Base-by-base conservation (phyloP, 2,888 invertebrate species). In the Drosophila algonquin region DNA sequence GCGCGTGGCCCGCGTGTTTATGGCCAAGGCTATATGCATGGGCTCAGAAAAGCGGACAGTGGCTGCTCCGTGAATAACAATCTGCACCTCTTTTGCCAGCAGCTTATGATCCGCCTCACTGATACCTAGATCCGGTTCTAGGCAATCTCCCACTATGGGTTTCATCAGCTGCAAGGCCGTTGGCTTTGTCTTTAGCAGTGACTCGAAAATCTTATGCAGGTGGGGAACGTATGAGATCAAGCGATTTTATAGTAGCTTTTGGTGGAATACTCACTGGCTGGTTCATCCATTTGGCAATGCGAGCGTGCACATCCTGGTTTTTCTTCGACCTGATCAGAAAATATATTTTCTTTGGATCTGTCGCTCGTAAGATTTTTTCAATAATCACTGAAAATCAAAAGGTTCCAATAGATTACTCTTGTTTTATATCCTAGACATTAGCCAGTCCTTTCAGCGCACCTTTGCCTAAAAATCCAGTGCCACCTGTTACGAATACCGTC, bases 41-140 rank as follows among this genome's bases (percentile, higher is more conserved):
- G 94, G 94, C 88, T 96, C 96, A 89, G 95, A 94, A 86, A 96
- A 96, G 16, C 92, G 89, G 6, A 98, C 97, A 0, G 98, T 98
- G 1, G 98, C 99, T 0, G 98, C 98, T 9, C 96, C 96, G 90
- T 99, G 98, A 91, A 99, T 96, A 8, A 95, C 93, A 63, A 95
- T 92, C 80, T 95, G 93, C 54, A 91, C 90, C 58, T 90, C 83
- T 21, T 90, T 79, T 32, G 76, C 72, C 16, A 93, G 73, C 51
- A 89, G 51, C 24, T 47, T 52, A 7, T 68, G 68, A 44, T 68
- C 68, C 6, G n/a, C 12, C 3, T 52, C 30, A 16, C 47, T 52
- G 5, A 68, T 16, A 6, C 46, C 57, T 44, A 68, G 16, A 5
- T 24, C 58, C 2, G 57, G 24, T 3, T 35, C 14, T 14, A 2